phyloP scores from a whole-genome alignment of 1,140 invertebrate genomes.

The Palaemon carinicauda region DNA sequence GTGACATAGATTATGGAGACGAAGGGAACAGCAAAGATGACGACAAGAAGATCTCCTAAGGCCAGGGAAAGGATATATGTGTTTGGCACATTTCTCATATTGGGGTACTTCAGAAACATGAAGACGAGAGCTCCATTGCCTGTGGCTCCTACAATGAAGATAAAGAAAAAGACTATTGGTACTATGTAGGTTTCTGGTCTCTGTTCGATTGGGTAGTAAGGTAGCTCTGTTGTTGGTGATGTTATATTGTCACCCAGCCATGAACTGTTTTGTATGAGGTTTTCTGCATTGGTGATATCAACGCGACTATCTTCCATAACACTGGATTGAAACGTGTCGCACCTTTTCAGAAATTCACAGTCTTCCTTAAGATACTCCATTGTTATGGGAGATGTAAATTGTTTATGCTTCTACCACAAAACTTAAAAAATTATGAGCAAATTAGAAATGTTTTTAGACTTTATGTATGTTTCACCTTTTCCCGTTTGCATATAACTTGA shows the following conservation, averaged over 20 bases:
- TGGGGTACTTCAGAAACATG: conserved; percentile 26
- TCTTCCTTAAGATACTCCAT: no score
- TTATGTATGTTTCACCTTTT: no score
- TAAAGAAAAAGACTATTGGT: conserved; percentile 33
- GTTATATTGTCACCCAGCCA: not conserved
- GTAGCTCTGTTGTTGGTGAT: not conserved
- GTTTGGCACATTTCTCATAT: conserved; percentile 37
- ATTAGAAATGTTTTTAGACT: no score
- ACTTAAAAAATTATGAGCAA: no score
- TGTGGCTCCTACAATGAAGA: conserved; percentile 24
- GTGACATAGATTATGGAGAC: conserved; percentile 40
- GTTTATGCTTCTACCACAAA: no score
- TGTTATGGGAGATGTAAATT: no score
- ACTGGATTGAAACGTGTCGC: no score
- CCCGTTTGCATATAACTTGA: no score
- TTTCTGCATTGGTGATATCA: not conserved
- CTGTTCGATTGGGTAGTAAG: conserved; percentile 11
- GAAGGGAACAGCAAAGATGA: conserved; percentile 41
- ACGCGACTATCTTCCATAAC: not conserved
- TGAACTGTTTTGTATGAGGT: not conserved
- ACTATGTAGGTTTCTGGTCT: conserved; percentile 38
- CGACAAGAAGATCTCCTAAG: conserved; percentile 20
- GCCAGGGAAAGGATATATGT: conserved; percentile 38
- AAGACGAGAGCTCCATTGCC: conserved; percentile 37
- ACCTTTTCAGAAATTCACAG: no score